Base-by-base conservation (phyloP, 1,140 invertebrate species). In the Lordiphosa collinella region DNA sequence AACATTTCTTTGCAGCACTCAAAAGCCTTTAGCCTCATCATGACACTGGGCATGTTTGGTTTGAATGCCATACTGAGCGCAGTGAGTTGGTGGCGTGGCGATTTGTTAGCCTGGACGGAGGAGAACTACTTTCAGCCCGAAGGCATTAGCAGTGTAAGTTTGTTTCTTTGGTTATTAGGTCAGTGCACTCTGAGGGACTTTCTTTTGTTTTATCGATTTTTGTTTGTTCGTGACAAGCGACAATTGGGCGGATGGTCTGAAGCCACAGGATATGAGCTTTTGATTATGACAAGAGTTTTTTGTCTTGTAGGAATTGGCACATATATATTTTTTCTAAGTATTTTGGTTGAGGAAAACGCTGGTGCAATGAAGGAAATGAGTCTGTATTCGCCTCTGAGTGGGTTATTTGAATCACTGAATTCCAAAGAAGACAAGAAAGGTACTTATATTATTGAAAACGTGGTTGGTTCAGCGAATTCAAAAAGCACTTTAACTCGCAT, bases 121-220 rank as follows among this genome's bases (percentile, higher is more conserved):
- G 61, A 86, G 4, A 70, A 70, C 44, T 65, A 72, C 55, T 79
- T 89, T 48, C 73, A 86, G 51, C 88, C 88, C 47, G 87, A 88
- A 63, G 88, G 86, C 41, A 71, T 87, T 11, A 76, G 54, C 44
- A 88, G 86, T 43, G 88, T 89, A 79, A 86, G 86, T 87, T 31
- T 46, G 40, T 29, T 29, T 29, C 25, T 29, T 29, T 29, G 25
- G 46, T 68, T 82, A 78, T 44, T 82, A 58, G 78, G 78, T 82
- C 78, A 82, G 55, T 82, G 78, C 78, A 82, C 78, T 84, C 56
- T 37, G 8, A 12, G 37, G 40, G 46, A 29, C 55, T 53, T 48
- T 32, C 43, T 44, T 65, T 50, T 68, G 9, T 48, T 60, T 35
- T 49, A 40, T 82, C 68, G 78, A 82, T 82, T 82, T 82, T 80